These are phyloP conservation scores for Sminthopsis crassicaudata DNA, from an alignment of 2,113 vertebrate genomes.

Conservation along the genomic window DNA sequence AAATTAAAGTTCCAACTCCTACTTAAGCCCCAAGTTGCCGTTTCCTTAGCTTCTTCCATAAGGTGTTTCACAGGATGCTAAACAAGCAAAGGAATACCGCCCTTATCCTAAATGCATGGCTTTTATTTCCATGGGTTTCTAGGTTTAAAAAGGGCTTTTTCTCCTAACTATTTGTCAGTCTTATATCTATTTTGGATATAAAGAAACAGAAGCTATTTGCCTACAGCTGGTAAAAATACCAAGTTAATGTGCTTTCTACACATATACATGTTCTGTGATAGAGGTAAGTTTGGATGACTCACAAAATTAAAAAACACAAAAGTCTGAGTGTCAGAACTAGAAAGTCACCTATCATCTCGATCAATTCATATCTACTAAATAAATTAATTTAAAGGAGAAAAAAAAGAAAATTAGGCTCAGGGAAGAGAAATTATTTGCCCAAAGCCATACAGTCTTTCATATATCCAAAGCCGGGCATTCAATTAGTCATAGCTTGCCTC, in stretches of 20 bases:
- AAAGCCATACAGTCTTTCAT: background rate
- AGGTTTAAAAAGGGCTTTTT: background rate
- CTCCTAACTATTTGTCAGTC: background rate
- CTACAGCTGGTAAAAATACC: background rate
- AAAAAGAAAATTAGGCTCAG: background rate
- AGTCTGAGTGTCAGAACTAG: background rate
- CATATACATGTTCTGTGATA: background rate
- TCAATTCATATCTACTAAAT: too few relatives aligned
- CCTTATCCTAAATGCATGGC: background rate
- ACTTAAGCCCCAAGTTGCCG: background rate
- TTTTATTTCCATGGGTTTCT: background rate
- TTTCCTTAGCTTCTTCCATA: background rate
- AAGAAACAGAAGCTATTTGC: background rate
- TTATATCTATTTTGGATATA: background rate
- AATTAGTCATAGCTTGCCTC: background rate
- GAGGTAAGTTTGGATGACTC: background rate
- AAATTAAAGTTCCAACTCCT: conserved; percentile 12
- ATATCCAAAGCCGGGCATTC: background rate
- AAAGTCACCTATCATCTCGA: background rate
- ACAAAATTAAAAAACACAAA: background rate
- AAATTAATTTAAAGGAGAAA: too few relatives aligned
- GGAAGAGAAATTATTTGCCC: conserved; percentile 12
- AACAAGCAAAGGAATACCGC: background rate
- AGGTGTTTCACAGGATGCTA: background rate
- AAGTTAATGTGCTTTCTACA: background rate